These are phyloP conservation scores for Zootoca vivipara DNA, from an alignment of 2,113 vertebrate genomes.

Conservation along the genomic window DNA sequence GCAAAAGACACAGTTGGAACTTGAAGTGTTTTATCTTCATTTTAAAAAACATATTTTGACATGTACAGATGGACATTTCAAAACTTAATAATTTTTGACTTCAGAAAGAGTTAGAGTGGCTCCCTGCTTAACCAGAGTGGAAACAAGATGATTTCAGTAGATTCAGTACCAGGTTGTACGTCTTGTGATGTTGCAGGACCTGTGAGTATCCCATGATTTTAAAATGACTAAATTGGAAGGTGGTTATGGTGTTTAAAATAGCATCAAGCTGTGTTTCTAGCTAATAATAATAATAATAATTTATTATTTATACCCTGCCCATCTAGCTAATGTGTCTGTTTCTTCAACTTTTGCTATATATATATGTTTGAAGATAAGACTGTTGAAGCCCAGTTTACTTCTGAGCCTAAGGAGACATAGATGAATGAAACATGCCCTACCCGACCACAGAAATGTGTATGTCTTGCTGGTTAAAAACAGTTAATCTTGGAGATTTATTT, in stretches of 20 bases:
- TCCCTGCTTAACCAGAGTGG: background rate
- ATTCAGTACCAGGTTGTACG: background rate
- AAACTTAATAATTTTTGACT: background rate
- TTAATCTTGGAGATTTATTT: background rate
- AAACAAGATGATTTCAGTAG: background rate
- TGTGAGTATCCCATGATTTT: background rate
- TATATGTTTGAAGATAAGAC: background rate
- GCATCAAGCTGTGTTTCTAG: no score
- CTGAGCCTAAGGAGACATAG: background rate
- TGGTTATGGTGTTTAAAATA: background rate
- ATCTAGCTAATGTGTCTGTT: background rate
- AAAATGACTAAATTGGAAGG: background rate
- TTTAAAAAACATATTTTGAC: slow-evolving; percentile 3
- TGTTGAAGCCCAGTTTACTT: background rate
- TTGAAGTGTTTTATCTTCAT: background rate
- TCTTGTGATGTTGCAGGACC: slow-evolving; percentile 16
- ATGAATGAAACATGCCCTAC: background rate
- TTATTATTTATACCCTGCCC: no score
- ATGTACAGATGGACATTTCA: background rate
- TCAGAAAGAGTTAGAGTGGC: background rate
- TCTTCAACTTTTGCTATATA: background rate
- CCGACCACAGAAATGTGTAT: background rate
- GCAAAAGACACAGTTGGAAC: background rate
- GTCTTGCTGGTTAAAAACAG: background rate
- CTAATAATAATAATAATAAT: no score